Evolutionary conservation across 2,888 invertebrate species (phyloP).

Genomic region (Mesodorylaimus sp.): DNA sequence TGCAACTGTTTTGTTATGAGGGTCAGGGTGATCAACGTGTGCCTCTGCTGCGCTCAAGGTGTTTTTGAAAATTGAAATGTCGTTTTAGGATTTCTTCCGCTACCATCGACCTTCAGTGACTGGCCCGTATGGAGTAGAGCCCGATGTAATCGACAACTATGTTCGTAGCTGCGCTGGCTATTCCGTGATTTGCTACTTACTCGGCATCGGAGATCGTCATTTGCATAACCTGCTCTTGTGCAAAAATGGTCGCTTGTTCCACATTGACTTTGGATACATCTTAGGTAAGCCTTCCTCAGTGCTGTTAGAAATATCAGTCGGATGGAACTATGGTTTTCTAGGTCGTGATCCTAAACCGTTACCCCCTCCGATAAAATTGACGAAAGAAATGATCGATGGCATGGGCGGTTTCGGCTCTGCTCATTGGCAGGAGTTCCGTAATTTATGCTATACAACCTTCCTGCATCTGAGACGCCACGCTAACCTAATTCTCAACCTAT

Average conservation of each 20-base stretch:
- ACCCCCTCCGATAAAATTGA: conserved; percentile 96
- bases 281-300: conserved; percentile 43
- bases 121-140: conserved; percentile 68
- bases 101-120: conserved; percentile 70
- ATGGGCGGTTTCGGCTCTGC: conserved; percentile 32
- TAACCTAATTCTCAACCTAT: conserved; percentile 83
- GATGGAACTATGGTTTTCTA: background rate
- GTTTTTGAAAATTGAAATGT: too few species aligned
- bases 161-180: conserved; percentile 61
- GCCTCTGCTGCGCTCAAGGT: too few species aligned
- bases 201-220: conserved; percentile 94
- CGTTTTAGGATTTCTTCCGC: conserved; percentile 63
- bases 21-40: too few species aligned
- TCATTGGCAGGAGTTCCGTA: conserved; percentile 45
- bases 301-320: too few species aligned
- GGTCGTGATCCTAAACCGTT: conserved; percentile 90
- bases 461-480: conserved; percentile 80
- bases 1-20: too few species aligned
- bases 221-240: conserved; percentile 87
- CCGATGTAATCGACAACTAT: conserved; percentile 93
- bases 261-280: conserved; percentile 95
- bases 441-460: conserved; percentile 67
- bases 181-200: conserved; percentile 87
- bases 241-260: conserved; percentile 65
- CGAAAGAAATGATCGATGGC: conserved; percentile 96